Percentiles rank a stretch among this genome's conserved stretches.
Conservation (phyloP, 2,888 invertebrate species). For the Caprella mutica region DNA sequence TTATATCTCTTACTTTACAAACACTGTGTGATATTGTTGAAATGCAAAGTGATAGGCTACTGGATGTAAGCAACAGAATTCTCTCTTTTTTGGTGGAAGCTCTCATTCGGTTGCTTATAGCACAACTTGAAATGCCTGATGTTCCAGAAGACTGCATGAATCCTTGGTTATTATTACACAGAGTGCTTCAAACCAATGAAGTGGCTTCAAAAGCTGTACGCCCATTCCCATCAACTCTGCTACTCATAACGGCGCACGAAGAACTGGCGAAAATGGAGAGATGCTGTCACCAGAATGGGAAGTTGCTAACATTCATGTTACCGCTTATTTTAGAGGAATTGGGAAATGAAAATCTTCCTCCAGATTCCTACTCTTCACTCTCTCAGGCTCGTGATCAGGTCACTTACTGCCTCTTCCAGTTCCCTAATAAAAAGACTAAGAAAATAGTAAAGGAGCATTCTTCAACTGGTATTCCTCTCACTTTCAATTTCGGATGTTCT, state of each 20-base stretch:
- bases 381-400: conserved; percentile 68
- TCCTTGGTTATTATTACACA: conserved; percentile 75
- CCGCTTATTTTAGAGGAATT: conserved; percentile 48
- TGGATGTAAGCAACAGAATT: conserved; percentile 7
- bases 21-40: not conserved
- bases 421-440: conserved; percentile 60
- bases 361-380: conserved; percentile 18
- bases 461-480: conserved; percentile 54
- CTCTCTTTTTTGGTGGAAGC: conserved; percentile 51
- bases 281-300: conserved; percentile 66
- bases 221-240: conserved; percentile 26
- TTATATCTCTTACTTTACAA: too few species aligned
- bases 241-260: conserved; percentile 32
- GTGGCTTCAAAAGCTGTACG: not conserved
- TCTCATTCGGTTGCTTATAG: conserved; percentile 60
- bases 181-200: conserved; percentile 51
- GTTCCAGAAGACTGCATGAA: conserved; percentile 54
- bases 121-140: conserved; percentile 58
- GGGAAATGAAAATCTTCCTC: conserved; percentile 28
- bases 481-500: conserved; percentile 62
- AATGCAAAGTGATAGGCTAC: not conserved
- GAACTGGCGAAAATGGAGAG: conserved; percentile 47
- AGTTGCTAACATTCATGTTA: conserved; percentile 64
- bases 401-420: conserved; percentile 71
- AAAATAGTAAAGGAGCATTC: conserved; percentile 59